phyloP scores from a whole-genome alignment of 2,797 vertebrate genomes.

The Graptemys geographica region DNA sequence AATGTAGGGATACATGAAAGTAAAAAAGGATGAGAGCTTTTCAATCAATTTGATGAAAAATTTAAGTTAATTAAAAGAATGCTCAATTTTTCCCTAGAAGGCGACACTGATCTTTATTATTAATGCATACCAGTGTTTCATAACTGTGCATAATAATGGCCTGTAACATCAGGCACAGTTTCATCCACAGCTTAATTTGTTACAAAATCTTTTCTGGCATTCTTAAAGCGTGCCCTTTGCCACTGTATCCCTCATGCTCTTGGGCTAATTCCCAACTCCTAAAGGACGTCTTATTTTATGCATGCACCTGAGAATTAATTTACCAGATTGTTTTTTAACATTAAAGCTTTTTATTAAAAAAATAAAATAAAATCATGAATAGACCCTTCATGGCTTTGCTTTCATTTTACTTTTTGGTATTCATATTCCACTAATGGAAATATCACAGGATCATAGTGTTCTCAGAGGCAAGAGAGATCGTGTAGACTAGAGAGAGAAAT shows the following conservation, averaged over 20 bases:
- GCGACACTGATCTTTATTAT: constrained; percentile 86
- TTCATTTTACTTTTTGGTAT: constrained; percentile 45
- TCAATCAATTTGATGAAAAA: constrained; percentile 87
- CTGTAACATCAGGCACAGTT: constrained; percentile 78
- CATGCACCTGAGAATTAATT: constrained; percentile 84
- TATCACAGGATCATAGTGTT: constrained; percentile 43
- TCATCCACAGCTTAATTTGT: constrained; percentile 83
- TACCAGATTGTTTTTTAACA: constrained; percentile 76
- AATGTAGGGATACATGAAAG: constrained; percentile 81
- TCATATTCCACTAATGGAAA: constrained; percentile 59
- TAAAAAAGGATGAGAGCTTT: constrained; percentile 82
- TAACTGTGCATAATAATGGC: constrained; percentile 81
- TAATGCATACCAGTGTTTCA: constrained; percentile 82
- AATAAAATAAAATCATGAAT: constrained; percentile 27
- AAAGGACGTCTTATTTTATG: constrained; percentile 73
- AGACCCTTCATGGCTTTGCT: constrained; percentile 49
- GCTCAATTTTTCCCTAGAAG: constrained; percentile 83
- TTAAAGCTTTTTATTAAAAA: constrained; percentile 60
- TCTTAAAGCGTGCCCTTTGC: constrained; percentile 81
- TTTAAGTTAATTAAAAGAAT: constrained; percentile 88
- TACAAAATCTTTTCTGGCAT: constrained; percentile 83
- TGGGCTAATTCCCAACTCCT: constrained; percentile 75
- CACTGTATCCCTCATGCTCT: constrained; percentile 70
- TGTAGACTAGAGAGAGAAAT: neutral
- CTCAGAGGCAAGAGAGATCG: neutral